Evolutionary conservation across 2,797 vertebrate genomes (phyloP).

Genomic region (Argyrosomus regius): DNA sequence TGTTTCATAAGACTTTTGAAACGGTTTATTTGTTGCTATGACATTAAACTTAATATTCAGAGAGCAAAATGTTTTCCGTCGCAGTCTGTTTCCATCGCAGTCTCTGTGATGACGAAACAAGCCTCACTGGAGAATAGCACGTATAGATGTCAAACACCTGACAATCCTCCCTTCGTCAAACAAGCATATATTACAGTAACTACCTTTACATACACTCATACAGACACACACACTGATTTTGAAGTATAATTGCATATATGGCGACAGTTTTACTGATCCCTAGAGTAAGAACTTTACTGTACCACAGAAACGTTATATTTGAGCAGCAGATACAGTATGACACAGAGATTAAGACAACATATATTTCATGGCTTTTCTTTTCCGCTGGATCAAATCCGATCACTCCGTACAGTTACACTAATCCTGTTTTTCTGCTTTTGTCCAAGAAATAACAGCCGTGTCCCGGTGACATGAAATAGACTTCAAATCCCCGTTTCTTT

Average conservation of each 20-base stretch:
- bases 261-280: constrained; percentile 52
- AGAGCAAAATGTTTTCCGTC: constrained; percentile 48
- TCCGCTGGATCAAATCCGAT: constrained; percentile 48
- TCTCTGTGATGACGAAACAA: constrained; percentile 38
- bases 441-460: constrained; percentile 38
- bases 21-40: constrained; percentile 48
- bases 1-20: constrained; percentile 16
- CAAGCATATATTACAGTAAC: constrained; percentile 53
- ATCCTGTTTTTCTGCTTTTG: constrained; percentile 26
- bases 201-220: constrained; percentile 21
- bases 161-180: constrained; percentile 41
- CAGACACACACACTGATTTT: constrained; percentile 34
- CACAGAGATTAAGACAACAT: constrained; percentile 64
- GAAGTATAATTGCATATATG: constrained; percentile 43
- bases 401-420: constrained; percentile 26
- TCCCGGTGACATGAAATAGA: constrained; percentile 34
- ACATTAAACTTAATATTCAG: constrained; percentile 45
- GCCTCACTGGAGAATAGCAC: constrained; percentile 31
- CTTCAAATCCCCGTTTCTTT: constrained; percentile 21
- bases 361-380: constrained; percentile 79
- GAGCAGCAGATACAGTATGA: constrained; percentile 64
- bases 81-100: constrained; percentile 50
- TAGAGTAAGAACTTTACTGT: constrained; percentile 69
- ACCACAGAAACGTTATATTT: constrained; percentile 66
- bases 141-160: constrained; percentile 59